Percentiles rank a stretch among this genome's conserved stretches.
Evolutionary conservation across 2,797 vertebrate genomes (phyloP).

Genomic region (Hippoglossus hippoglossus): DNA sequence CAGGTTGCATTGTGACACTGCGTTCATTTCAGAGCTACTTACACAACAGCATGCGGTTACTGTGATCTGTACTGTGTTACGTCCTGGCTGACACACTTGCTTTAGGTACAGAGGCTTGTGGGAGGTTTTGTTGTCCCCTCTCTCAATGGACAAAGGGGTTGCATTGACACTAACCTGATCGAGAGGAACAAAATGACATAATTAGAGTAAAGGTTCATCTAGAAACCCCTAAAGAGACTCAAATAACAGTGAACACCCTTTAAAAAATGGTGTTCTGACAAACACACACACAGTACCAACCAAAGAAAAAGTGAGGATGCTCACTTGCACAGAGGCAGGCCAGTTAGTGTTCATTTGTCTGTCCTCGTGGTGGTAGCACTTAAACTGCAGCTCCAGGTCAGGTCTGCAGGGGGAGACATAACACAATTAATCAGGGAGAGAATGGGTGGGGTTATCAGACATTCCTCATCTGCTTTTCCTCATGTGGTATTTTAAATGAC

Average conservation of each 20-base stretch:
- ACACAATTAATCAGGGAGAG: slow-evolving; percentile 16
- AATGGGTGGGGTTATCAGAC: slow-evolving; percentile 57
- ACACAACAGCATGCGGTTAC: slow-evolving; percentile 98
- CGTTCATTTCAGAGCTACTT: slow-evolving; percentile 65
- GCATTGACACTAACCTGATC: slow-evolving; percentile 93
- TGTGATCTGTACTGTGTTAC: slow-evolving; percentile 98
- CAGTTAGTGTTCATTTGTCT: slow-evolving; percentile 98
- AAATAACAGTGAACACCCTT: neutral
- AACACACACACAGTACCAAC: neutral
- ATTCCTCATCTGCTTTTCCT: slow-evolving; percentile 52
- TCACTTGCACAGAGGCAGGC: slow-evolving; percentile 95
- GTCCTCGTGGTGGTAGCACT: slow-evolving; percentile 98
- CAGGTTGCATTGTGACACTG: neutral
- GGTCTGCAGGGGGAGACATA: slow-evolving; percentile 84
- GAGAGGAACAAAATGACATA: neutral
- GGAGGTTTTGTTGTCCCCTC: slow-evolving; percentile 96
- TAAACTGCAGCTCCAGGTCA: slow-evolving; percentile 96
- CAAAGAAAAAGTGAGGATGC: slow-evolving; percentile 80
- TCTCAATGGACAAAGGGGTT: slow-evolving; percentile 92
- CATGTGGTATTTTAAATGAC: slow-evolving; percentile 22
- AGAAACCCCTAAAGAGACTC: neutral
- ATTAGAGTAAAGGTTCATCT: too few species aligned
- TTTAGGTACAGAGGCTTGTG: slow-evolving; percentile 97
- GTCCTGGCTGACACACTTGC: slow-evolving; percentile 94
- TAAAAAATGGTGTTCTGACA: neutral